These are phyloP conservation scores for Tokudaia tokunoshimensis DNA, from an alignment of 2,797 vertebrate species.

Conservation along the genomic window DNA sequence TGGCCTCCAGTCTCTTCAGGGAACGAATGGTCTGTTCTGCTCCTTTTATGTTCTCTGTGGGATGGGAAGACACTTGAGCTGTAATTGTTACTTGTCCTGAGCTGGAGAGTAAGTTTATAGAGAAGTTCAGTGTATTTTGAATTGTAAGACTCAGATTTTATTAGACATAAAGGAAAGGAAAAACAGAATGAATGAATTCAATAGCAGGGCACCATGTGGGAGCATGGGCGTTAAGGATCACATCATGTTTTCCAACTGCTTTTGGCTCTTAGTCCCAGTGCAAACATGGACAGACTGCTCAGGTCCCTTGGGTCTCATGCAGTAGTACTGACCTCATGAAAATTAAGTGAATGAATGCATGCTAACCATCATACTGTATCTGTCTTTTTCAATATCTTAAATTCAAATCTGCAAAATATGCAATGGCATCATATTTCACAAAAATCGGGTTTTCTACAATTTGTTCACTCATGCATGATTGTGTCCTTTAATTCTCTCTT, in stretches of 20 bases:
- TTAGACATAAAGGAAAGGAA: not conserved
- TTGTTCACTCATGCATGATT: not conserved
- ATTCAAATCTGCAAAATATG: not conserved
- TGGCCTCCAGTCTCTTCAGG: constrained; percentile 73
- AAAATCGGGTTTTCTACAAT: not conserved
- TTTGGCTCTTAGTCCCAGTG: not conserved
- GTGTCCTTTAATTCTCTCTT: not conserved
- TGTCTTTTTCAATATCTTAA: constrained; percentile 9
- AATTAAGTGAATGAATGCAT: not conserved
- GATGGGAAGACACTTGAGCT: not conserved
- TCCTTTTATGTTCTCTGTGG: constrained; percentile 42
- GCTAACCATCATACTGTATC: not conserved
- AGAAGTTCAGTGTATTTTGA: constrained; percentile 24
- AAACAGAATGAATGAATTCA: not conserved
- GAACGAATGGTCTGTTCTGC: constrained; percentile 59
- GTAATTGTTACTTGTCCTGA: not conserved
- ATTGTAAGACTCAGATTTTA: constrained; percentile 33
- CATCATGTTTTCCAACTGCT: not conserved
- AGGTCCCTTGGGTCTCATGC: not conserved
- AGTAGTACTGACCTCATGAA: not conserved
- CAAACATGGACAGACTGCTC: not conserved
- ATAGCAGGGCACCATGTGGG: not conserved
- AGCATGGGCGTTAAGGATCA: not conserved
- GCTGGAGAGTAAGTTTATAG: constrained; percentile 10
- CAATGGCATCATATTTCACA: not conserved